A percentile compares a stretch with the other conserved stretches of the same genome.
phyloP scores from a whole-genome alignment of 2,797 vertebrate species.

The Ataeniobius toweri region DNA sequence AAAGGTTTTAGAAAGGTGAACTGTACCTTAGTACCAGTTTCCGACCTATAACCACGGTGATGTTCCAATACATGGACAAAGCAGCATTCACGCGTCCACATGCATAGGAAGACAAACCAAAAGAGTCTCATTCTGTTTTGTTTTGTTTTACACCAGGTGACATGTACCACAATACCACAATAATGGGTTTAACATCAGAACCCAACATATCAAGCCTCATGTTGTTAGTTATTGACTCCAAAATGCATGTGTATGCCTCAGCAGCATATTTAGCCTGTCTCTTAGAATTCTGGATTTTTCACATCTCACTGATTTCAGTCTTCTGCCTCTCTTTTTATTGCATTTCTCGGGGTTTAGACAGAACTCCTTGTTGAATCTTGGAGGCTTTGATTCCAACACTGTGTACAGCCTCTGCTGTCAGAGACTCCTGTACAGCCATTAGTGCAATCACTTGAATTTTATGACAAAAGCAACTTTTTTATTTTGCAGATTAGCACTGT shows the following conservation, averaged over 20 bases:
- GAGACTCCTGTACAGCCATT: background rate
- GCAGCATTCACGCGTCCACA: background rate
- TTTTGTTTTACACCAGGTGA: background rate
- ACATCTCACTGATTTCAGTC: constrained; percentile 14
- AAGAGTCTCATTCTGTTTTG: background rate
- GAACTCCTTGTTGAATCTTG: constrained; percentile 1
- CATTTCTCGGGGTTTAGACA: background rate
- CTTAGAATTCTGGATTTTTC: constrained; percentile 13
- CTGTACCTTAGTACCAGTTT: background rate
- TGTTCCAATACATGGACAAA: background rate
- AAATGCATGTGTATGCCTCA: background rate
- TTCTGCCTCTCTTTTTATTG: background rate
- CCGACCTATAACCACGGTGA: background rate
- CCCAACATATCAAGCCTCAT: background rate
- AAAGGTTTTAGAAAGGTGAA: background rate
- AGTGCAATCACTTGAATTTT: constrained; percentile 12
- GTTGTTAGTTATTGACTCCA: constrained; percentile 7
- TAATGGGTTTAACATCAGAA: background rate
- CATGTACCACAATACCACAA: constrained; percentile 4
- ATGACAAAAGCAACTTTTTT: constrained; percentile 13
- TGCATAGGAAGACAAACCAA: background rate
- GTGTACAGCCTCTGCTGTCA: background rate
- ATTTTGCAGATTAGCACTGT: constrained; percentile 20
- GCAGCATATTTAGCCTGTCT: constrained; percentile 9
- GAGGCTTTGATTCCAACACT: constrained; percentile 7